phyloP scores from a whole-genome alignment of 2,797 vertebrate species.

The Anas capensis region DNA sequence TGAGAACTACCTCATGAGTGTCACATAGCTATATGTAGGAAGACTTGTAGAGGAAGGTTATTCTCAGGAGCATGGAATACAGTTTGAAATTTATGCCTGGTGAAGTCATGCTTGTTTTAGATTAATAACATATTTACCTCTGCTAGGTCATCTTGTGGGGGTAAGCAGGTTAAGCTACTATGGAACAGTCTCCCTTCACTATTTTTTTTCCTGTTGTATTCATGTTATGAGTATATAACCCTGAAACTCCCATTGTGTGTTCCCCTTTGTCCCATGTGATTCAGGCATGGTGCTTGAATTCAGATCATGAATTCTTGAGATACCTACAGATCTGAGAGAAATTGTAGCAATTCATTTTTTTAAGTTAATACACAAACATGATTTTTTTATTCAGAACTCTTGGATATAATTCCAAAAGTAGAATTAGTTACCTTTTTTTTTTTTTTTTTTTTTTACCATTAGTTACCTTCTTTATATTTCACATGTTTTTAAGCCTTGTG shows the following conservation, averaged over 20 bases:
- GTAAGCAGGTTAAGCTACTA: background rate
- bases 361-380: background rate
- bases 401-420: background rate
- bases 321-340: background rate
- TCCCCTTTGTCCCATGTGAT: background rate
- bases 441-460: background rate
- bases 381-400: background rate
- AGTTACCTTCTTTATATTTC: background rate
- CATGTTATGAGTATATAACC: background rate
- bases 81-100: background rate
- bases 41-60: background rate
- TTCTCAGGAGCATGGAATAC: background rate
- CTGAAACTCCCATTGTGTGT: background rate
- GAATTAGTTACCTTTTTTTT: background rate
- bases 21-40: background rate
- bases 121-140: conserved; percentile 29
- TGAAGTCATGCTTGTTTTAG: conserved; percentile 18
- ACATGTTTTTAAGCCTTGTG: background rate
- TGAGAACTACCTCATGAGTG: background rate
- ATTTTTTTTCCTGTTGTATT: background rate
- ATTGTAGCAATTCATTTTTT: background rate
- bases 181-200: background rate
- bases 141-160: background rate
- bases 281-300: background rate
- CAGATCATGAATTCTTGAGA: background rate